Evolutionary conservation across 1,140 invertebrate species (phyloP), one percentile per base, ranked within the genome.

Genomic region (Cephus cinctus): DNA sequence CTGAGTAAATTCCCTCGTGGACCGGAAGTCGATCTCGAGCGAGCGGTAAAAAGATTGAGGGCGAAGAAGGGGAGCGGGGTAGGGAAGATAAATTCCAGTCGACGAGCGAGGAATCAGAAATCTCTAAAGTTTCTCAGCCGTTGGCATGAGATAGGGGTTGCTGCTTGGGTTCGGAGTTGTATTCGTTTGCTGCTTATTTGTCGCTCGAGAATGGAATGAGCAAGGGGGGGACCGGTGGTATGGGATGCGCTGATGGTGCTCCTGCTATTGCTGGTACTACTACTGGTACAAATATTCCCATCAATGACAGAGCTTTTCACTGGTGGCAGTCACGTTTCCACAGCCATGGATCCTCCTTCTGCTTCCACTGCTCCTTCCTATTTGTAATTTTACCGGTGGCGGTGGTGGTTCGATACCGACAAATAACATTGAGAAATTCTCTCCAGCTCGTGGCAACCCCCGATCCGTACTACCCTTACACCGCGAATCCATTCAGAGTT

Each of bases 131-230:
- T 42, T 23, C 40, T 16, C 11, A 42, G 20, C 23, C 23, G 11
- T 18, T 8, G 4, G 16, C 11, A 25, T 16, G 2, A 42, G 40
- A 42, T 42, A 42, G 4, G 40, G 40, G 40, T 22, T 25, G 40
- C 15, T 42, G 3, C 11, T 14, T 4, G 5, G n/a, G n/a, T 27
- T 42, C 15, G 9, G 18, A 18, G 22, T 49, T 19, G 39, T 34
- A 49, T 49, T 46, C 39, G 30, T 42, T 42, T 40, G 47, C 39
- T 41, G 38, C 38, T 41, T 49, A 31, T 42, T 42, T 49, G 39
- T 49, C 47, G 40, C 40, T 34, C 11, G 20, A 27, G 16, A 40
- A 42, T 42, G 38, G 47, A 50, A 41, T 38, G 47, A 32, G 40
- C 21, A 12, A 41, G 39, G 22, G 23, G 20, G 6, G 25, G 25